A percentile compares a stretch with the other conserved stretches of the same genome.
Conservation (phyloP, 2,113 vertebrate species). For the Urocynchramus pylzowi region DNA sequence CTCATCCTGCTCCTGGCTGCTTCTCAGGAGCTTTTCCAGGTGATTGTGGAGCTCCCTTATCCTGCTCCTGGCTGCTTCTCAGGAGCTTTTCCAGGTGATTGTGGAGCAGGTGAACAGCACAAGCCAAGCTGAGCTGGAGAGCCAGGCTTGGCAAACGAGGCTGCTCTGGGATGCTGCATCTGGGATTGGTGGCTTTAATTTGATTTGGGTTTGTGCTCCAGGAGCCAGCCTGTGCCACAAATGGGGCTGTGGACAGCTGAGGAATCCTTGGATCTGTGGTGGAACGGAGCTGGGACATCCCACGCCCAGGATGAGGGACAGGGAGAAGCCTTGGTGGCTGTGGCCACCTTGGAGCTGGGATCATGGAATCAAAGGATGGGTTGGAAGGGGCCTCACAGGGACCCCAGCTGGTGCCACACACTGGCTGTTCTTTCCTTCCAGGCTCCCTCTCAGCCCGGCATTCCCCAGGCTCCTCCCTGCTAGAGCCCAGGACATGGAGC, state of each 20-base stretch:
- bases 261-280: background rate
- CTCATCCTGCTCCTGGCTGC: background rate
- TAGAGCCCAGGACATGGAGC: background rate
- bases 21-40: background rate
- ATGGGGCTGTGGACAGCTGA: fast-evolving
- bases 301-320: background rate
- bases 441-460: background rate
- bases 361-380: background rate
- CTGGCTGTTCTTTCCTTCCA: no score
- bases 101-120: background rate
- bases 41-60: background rate
- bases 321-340: background rate
- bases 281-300: background rate
- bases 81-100: background rate
- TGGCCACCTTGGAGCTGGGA: background rate
- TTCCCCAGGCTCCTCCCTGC: background rate
- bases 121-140: background rate
- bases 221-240: background rate
- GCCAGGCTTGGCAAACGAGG: background rate
- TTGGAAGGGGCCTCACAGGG: background rate
- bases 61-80: background rate
- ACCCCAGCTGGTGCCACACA: background rate
- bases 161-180: background rate
- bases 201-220: fast-evolving
- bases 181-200: background rate